Percentiles rank a stretch among this genome's conserved stretches.
These are phyloP conservation scores for Cataglyphis albicans DNA, from an alignment of 2,888 invertebrate genomes.

Conservation along the genomic window DNA sequence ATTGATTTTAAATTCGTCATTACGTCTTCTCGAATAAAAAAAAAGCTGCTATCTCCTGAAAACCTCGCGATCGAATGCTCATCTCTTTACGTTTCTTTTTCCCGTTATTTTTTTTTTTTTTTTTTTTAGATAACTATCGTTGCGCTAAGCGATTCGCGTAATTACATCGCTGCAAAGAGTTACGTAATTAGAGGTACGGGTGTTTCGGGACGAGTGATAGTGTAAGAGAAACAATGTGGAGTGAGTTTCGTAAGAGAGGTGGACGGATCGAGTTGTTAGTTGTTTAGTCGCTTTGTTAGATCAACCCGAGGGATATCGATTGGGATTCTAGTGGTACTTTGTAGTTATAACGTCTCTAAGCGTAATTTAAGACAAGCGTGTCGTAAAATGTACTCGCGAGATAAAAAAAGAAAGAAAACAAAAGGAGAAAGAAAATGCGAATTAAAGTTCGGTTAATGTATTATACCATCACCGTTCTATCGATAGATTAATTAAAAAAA, in stretches of 20 bases:
- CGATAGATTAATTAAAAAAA: not conserved
- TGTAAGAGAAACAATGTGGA: constrained; percentile 47
- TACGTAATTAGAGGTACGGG: constrained; percentile 33
- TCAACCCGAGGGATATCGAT: constrained; percentile 82
- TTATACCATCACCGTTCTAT: constrained; percentile 72
- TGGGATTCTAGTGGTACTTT: constrained; percentile 83
- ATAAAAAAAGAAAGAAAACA: constrained; percentile 39
- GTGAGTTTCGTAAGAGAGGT: constrained; percentile 75
- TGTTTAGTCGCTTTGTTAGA: constrained; percentile 78
- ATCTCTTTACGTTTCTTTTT: not conserved
- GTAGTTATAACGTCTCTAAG: constrained; percentile 69
- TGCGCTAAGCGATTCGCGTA: constrained; percentile 23
- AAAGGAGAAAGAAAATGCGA: constrained; percentile 61
- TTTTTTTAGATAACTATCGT: constrained; percentile 15
- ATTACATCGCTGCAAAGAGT: constrained; percentile 37
- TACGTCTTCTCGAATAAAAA: not conserved
- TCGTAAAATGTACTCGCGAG: not conserved
- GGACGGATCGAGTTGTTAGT: constrained; percentile 77
- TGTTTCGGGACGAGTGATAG: constrained; percentile 11
- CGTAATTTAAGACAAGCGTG: constrained; percentile 55
- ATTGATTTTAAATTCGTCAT: constrained; percentile 26
- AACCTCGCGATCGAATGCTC: constrained; percentile 7
- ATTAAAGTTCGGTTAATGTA: constrained; percentile 68
- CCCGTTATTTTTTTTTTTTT: not conserved
- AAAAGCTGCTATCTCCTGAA: not conserved